A percentile compares a stretch with the other conserved stretches of the same genome.
Evolutionary conservation across 2,888 invertebrate species (phyloP).

Genomic region (Netelia virgata): DNA sequence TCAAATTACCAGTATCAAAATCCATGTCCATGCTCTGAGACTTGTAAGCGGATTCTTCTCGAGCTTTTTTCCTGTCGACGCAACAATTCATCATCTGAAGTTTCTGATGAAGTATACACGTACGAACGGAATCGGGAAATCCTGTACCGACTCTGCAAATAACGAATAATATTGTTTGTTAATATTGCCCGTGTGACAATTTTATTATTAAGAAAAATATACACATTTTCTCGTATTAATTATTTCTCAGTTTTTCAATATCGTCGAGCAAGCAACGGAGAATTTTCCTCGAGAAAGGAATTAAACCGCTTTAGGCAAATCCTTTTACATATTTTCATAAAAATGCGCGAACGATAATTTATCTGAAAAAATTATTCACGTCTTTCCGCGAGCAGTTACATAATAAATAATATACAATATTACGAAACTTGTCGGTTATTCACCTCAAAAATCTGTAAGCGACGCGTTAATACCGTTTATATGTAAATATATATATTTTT

Average conservation of each 20-base stretch:
- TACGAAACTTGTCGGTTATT: background rate
- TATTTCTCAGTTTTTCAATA: too few relatives aligned
- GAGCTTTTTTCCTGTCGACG: constrained; percentile 88
- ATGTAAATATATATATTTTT: too few relatives aligned
- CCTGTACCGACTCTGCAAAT: constrained; percentile 91
- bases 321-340: too few relatives aligned
- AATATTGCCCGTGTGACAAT: background rate
- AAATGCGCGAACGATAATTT: background rate
- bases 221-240: background rate
- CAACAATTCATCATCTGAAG: constrained; percentile 95
- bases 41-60: constrained; percentile 84
- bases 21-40: constrained; percentile 77
- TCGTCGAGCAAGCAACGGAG: too few relatives aligned
- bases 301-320: too few relatives aligned
- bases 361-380: background rate
- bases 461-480: background rate
- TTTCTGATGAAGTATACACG: constrained; percentile 97
- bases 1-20: constrained; percentile 78
- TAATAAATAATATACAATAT: background rate
- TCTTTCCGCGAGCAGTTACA: background rate
- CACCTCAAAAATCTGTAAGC: background rate
- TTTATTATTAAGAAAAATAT: background rate
- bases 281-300: too few relatives aligned
- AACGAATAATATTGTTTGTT: constrained; percentile 8
- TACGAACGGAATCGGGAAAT: constrained; percentile 92